Conservation (phyloP, 1,140 invertebrate genomes). For the Cylas formicarius region DNA sequence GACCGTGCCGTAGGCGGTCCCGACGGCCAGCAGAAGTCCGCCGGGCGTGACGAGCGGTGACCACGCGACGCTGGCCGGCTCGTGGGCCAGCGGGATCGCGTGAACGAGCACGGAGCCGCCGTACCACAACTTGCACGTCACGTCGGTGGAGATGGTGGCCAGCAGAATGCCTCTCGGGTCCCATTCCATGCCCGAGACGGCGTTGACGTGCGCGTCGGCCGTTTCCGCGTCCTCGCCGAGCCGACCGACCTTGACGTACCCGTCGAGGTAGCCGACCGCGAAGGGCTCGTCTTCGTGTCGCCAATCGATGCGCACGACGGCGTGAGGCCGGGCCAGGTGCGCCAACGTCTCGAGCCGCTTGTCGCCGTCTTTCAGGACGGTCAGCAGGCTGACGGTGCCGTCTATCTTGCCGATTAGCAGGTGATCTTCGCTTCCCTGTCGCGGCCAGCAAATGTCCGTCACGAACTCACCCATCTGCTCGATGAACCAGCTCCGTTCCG, state of each 20-base stretch:
- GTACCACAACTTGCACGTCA: slow-evolving; percentile 47
- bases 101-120: slow-evolving; percentile 39
- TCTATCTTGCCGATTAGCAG: slow-evolving; percentile 51
- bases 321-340: slow-evolving; percentile 43
- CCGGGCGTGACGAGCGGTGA: slow-evolving; percentile 44
- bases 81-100: slow-evolving; percentile 40
- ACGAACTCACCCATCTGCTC: slow-evolving; percentile 45
- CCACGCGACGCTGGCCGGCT: slow-evolving; percentile 45
- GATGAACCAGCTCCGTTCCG: slow-evolving; percentile 35
- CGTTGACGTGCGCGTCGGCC: slow-evolving; percentile 47
- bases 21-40: slow-evolving; percentile 44
- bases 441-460: slow-evolving; percentile 48
- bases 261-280: slow-evolving; percentile 52
- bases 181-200: slow-evolving; percentile 44
- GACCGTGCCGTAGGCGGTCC: slow-evolving; percentile 47
- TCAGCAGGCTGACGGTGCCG: slow-evolving; percentile 40
- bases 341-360: slow-evolving; percentile 42
- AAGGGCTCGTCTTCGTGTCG: slow-evolving; percentile 49
- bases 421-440: slow-evolving; percentile 39
- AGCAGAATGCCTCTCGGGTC: slow-evolving; percentile 46
- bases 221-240: slow-evolving; percentile 40
- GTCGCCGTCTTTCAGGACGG: slow-evolving; percentile 27
- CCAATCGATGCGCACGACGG: slow-evolving; percentile 51
- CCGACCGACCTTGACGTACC: slow-evolving; percentile 47
- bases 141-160: slow-evolving; percentile 45